A percentile compares a stretch with the other conserved stretches of the same genome.
phyloP scores from a whole-genome alignment of 2,113 vertebrate species.

The Conger conger region DNA sequence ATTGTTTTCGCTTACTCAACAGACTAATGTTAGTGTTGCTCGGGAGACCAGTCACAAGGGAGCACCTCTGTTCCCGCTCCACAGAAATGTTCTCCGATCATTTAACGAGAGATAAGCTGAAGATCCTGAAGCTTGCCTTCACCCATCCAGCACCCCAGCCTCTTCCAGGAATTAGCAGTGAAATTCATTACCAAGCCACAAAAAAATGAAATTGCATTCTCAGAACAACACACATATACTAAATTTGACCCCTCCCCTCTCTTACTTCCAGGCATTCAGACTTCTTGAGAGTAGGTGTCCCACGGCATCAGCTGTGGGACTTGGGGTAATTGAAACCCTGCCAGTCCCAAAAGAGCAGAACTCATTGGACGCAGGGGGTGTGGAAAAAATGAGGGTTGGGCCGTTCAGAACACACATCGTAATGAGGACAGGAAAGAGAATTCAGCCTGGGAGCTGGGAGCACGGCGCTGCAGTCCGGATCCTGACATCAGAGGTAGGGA shows the following conservation, averaged over 20 bases:
- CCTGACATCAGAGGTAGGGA: background rate
- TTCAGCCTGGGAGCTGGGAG: slow-evolving; percentile 19
- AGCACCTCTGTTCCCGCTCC: slow-evolving; percentile 32
- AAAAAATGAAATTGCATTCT: background rate
- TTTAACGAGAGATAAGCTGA: slow-evolving; percentile 35
- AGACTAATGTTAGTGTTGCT: slow-evolving; percentile 47
- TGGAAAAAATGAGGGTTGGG: background rate
- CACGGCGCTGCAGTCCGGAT: background rate
- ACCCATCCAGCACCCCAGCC: background rate
- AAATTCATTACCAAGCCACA: background rate
- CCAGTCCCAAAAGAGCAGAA: slow-evolving; percentile 40
- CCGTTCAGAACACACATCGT: slow-evolving; percentile 8
- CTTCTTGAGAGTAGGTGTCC: background rate
- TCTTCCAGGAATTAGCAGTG: background rate
- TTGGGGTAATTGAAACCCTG: slow-evolving; percentile 45
- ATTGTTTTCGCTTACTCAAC: slow-evolving; percentile 32
- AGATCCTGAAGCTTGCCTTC: slow-evolving; percentile 18
- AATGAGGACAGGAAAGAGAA: background rate
- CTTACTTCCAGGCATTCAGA: background rate
- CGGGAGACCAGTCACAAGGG: slow-evolving; percentile 42
- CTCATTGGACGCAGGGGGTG: slow-evolving; percentile 35
- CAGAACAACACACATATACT: background rate
- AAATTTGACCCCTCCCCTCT: background rate
- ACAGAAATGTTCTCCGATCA: slow-evolving; percentile 22
- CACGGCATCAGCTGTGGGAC: slow-evolving; percentile 40